phyloP scores from a whole-genome alignment of 2,797 vertebrate species.

The Menidia menidia region DNA sequence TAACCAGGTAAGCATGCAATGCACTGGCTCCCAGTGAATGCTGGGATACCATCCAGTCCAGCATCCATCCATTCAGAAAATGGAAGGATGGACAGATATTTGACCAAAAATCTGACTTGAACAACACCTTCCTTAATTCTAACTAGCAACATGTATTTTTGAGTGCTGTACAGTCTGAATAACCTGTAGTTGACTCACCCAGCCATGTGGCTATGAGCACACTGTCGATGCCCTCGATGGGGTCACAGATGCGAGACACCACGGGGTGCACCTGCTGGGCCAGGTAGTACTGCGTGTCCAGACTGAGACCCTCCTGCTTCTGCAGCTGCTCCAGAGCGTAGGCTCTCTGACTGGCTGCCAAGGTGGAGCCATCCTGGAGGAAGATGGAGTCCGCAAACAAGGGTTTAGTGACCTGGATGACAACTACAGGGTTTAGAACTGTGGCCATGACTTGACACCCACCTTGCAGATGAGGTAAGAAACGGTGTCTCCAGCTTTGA shows the following conservation, averaged over 20 bases:
- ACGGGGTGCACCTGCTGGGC: conserved; percentile 97
- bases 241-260: conserved; percentile 95
- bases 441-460: conserved; percentile 35
- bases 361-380: conserved; percentile 91
- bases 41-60: no score
- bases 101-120: background rate
- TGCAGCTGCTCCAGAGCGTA: conserved; percentile 95
- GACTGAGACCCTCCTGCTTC: conserved; percentile 89
- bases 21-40: no score
- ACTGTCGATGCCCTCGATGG: conserved; percentile 94
- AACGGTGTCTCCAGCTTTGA: conserved; percentile 96
- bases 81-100: no score
- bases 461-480: conserved; percentile 98
- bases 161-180: background rate
- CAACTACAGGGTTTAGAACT: no score
- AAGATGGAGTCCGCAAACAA: background rate
- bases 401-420: background rate
- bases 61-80: no score
- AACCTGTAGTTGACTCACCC: conserved; percentile 80
- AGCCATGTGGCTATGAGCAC: conserved; percentile 95
- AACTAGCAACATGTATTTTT: background rate
- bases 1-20: background rate
- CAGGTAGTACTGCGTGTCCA: conserved; percentile 97
- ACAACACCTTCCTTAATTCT: background rate
- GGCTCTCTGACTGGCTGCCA: conserved; percentile 91